These are phyloP conservation scores for Pteropus rufus DNA, from an alignment of 2,797 vertebrate genomes.

Conservation along the genomic window DNA sequence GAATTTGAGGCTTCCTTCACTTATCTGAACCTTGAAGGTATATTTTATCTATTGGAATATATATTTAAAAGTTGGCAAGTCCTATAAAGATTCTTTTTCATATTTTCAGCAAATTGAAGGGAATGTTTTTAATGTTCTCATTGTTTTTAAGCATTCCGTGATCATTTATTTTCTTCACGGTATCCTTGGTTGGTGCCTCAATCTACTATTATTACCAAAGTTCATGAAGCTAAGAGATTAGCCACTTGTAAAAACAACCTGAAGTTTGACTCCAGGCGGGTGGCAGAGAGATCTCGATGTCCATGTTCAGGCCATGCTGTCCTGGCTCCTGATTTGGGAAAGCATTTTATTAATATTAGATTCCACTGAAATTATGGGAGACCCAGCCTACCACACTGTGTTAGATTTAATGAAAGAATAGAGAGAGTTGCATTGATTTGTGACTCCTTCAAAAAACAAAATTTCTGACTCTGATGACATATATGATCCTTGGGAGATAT, in stretches of 20 bases:
- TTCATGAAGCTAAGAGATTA: neutral
- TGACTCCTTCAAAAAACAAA: neutral
- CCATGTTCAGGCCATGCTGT: neutral
- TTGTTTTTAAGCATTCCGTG: neutral
- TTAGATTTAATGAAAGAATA: neutral
- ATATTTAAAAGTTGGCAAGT: neutral
- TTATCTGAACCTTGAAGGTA: neutral
- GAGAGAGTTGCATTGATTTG: neutral
- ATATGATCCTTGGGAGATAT: neutral
- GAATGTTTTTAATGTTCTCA: neutral
- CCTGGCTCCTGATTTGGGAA: neutral
- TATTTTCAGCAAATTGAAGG: neutral
- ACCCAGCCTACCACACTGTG: neutral
- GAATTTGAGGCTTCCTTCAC: neutral
- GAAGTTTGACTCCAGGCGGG: neutral
- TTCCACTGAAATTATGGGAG: neutral
- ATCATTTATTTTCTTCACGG: conserved; percentile 1
- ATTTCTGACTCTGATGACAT: neutral
- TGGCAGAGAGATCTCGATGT: neutral
- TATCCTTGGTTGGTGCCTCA: conserved; percentile 22
- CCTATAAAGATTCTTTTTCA: neutral
- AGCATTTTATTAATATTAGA: neutral
- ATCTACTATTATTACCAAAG: neutral
- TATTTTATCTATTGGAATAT: conserved; percentile 23
- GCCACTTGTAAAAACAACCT: conserved; percentile 16